Base-by-base conservation (phyloP, 2,113 vertebrate species). In the Atrichornis clamosus region DNA sequence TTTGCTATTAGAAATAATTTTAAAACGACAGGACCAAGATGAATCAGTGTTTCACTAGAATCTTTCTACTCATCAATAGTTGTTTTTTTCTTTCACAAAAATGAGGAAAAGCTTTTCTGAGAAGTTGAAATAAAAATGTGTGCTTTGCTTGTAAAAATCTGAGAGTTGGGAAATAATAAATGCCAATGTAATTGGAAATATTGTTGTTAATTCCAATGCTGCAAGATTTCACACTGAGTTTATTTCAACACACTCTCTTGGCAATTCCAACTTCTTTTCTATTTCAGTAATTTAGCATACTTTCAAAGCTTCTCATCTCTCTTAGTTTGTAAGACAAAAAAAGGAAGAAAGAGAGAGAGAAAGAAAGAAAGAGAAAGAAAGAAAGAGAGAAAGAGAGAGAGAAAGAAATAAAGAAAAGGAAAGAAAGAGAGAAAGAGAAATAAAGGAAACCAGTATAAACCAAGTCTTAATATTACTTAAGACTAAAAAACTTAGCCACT, bases 1-100 rank as follows among this genome's bases (percentile, higher is more conserved):
- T 75, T 89, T 87, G 27, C 69, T 82, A 60, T 56, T 81, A 72
- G 62, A 91, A 93, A 80, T 80, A 89, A 77, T 82, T 80, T 90
- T 72, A 49, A 52, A 77, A 80, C 85, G 14, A 83, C 41, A 76
- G 50, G 41, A 86, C 14, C 39, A n/a, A 63, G 41, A 70, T 84
- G 32, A 93, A 90, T 60, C 13, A 50, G 10, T 89, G 50, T 91
- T 90, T 91, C 68, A 86, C 44, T 72, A 14, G 15, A 89, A 28
- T 26, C 39, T 81, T 35, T 73, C 81, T 39, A 70, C 27, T 65
- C 52, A 55, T 8, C 49, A 84, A 35, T 49, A 68, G 3, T 67
- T 89, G 8, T 6, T 78, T 91, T 91, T 65, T 77, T 32, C 21
- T 86, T 86, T 62, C 15, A 73, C 8, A 46, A 75, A 30, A 78